A percentile compares a stretch with the other conserved stretches of the same genome.
Evolutionary conservation across 2,888 invertebrate genomes (phyloP).

Genomic region (Scaptomyza parva): DNA sequence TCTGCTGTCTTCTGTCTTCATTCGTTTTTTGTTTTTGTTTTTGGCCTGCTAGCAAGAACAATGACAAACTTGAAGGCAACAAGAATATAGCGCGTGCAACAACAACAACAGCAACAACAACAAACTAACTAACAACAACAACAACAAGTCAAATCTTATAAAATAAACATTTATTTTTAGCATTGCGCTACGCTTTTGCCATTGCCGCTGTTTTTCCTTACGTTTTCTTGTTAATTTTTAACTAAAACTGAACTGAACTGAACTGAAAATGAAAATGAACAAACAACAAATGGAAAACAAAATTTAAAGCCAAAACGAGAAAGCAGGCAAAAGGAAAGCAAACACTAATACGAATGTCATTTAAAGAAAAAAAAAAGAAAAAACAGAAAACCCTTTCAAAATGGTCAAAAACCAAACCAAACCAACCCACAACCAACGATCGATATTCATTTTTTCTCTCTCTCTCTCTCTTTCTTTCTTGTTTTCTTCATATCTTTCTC

Average conservation of each 20-base stretch:
- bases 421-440: neutral
- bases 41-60: slow-evolving; percentile 30
- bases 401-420: neutral
- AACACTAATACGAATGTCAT: slow-evolving; percentile 28
- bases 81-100: slow-evolving; percentile 32
- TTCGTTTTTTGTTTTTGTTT: too few species aligned
- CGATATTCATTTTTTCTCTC: neutral
- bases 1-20: neutral
- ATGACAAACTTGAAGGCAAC: slow-evolving; percentile 49
- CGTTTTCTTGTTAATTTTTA: slow-evolving; percentile 55
- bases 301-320: slow-evolving; percentile 16
- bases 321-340: slow-evolving; percentile 20
- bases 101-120: slow-evolving; percentile 9
- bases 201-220: slow-evolving; percentile 25
- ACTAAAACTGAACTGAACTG: slow-evolving; percentile 39
- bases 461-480: neutral
- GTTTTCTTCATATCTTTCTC: neutral
- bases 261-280: slow-evolving; percentile 33
- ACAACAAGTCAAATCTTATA: slow-evolving; percentile 58
- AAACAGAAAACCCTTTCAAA: neutral
- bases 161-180: slow-evolving; percentile 79
- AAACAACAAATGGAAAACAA: slow-evolving; percentile 31
- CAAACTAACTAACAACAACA: slow-evolving; percentile 4
- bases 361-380: neutral
- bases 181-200: slow-evolving; percentile 35